Evolutionary conservation across 2,797 vertebrate genomes (phyloP), one percentile per base, ranked within the genome.

Genomic region (Heliangelus exortis): DNA sequence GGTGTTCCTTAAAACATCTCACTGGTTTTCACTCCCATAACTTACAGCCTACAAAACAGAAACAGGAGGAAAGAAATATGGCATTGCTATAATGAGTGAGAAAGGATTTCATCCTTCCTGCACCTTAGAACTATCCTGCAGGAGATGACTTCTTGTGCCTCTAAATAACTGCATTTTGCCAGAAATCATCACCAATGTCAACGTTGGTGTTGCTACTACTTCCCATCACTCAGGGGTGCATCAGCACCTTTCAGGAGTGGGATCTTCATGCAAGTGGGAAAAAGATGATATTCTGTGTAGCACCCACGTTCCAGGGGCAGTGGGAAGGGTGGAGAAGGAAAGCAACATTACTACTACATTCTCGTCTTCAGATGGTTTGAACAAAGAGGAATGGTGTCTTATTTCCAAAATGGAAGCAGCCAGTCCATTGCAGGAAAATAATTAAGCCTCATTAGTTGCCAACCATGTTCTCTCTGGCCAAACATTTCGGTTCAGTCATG

Each of bases 11-110:
- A 84, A 93, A 91, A 66, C 58, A 61, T 68, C 48, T 51, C 21
- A 18, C 78, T 95, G 90, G 41, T 59, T 96, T 93, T 86, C 84
- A 86, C 28, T 55, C 86, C 75, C 61, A 58, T 73, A 91, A 79
- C 50, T 76, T 80, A 65, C 17, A 63, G 75, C 59, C 75, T 71
- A 67, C 67, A 87, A 87, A 90, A 47, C 20, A 92, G 71, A 91
- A 73, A 76, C 31, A 51, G 0, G 0, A 25, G 31, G 31, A 7
- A 19, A 80, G 86, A 71, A 88, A 76, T 39, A 12, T 10, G 18
- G 11, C 25, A 65, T 55, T 2, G 1, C 54, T 92, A 65, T 86
- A 93, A 86, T 79, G 84, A 89, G 67, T 1, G 31, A 78, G 54
- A 50, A 84, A 86, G 31, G 20, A 83, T 90, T 92, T 83, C 13